Percentiles rank a stretch among this genome's conserved stretches.
phyloP scores from a whole-genome alignment of 2,113 vertebrate species.

The Sarotherodon lohbergeri region DNA sequence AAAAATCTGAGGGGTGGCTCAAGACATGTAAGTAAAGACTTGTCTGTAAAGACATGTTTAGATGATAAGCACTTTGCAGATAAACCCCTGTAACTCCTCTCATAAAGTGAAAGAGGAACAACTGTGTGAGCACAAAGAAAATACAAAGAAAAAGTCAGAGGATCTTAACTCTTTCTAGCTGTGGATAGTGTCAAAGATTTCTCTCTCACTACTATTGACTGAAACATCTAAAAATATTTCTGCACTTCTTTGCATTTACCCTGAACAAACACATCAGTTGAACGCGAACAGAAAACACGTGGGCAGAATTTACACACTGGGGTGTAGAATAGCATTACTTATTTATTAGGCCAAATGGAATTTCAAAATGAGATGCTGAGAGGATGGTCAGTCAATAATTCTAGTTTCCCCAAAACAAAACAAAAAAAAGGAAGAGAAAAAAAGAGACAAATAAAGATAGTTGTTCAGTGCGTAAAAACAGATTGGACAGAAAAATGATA shows the following conservation, averaged over 20 bases:
- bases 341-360: conserved; percentile 33
- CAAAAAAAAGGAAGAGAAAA: not conserved
- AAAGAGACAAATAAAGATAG: not conserved
- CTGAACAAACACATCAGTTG: not conserved
- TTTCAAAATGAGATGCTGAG: conserved; percentile 15
- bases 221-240: not conserved
- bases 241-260: not conserved
- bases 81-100: not conserved
- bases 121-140: not conserved
- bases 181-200: not conserved
- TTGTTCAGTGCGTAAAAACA: not conserved
- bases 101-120: not conserved
- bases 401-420: not conserved
- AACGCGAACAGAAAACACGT: not conserved
- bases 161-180: not conserved
- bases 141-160: not conserved
- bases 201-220: conserved; percentile 3
- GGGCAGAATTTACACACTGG: conserved; percentile 1
- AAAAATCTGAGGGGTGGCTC: not conserved
- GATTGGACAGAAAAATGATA: not conserved
- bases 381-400: not conserved
- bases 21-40: not conserved
- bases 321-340: conserved; percentile 18
- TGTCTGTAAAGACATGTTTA: not conserved
- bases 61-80: not conserved